These are phyloP conservation scores for Brachypalpus laphriformis DNA, from an alignment of 2,888 invertebrate species.

Conservation along the genomic window DNA sequence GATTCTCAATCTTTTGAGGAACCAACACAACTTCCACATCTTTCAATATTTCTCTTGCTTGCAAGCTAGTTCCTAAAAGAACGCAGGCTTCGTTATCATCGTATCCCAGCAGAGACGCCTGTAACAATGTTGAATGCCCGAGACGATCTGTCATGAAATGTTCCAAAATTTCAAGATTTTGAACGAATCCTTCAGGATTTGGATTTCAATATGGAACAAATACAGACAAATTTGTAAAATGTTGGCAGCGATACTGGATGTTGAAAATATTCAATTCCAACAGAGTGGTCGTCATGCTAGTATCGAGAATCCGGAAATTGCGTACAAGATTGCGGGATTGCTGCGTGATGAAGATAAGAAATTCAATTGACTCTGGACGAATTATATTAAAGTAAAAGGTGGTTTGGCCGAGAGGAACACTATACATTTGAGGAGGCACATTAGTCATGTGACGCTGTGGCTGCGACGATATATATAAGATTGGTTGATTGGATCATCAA, in stretches of 20 bases:
- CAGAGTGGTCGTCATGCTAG: slow-evolving; percentile 86
- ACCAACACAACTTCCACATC: slow-evolving; percentile 94
- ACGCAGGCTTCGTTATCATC: slow-evolving; percentile 89
- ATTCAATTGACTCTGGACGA: slow-evolving; percentile 92
- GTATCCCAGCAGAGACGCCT: slow-evolving; percentile 85
- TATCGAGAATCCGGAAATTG: slow-evolving; percentile 89
- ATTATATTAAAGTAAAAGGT: slow-evolving; percentile 91
- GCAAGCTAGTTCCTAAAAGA: slow-evolving; percentile 87
- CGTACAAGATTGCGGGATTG: slow-evolving; percentile 88
- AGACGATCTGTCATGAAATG: slow-evolving; percentile 87
- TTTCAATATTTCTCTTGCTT: slow-evolving; percentile 96
- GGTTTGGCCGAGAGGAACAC: slow-evolving; percentile 83
- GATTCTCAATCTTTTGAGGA: slow-evolving; percentile 83
- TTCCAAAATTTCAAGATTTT: slow-evolving; percentile 86
- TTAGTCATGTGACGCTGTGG: slow-evolving; percentile 92
- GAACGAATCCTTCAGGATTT: slow-evolving; percentile 86
- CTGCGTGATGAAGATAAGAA: slow-evolving; percentile 91
- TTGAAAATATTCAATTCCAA: slow-evolving; percentile 91
- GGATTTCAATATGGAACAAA: slow-evolving; percentile 89
- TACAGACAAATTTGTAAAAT: slow-evolving; percentile 88
- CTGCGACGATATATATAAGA: slow-evolving; percentile 92
- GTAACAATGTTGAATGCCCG: slow-evolving; percentile 85
- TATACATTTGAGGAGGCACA: slow-evolving; percentile 92
- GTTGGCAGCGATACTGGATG: slow-evolving; percentile 89
- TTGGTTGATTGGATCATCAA: slow-evolving; percentile 95